Evolutionary conservation across 1,140 invertebrate genomes (phyloP), one percentile per base, ranked within the genome.

Genomic region (Zaprionus capensis): DNA sequence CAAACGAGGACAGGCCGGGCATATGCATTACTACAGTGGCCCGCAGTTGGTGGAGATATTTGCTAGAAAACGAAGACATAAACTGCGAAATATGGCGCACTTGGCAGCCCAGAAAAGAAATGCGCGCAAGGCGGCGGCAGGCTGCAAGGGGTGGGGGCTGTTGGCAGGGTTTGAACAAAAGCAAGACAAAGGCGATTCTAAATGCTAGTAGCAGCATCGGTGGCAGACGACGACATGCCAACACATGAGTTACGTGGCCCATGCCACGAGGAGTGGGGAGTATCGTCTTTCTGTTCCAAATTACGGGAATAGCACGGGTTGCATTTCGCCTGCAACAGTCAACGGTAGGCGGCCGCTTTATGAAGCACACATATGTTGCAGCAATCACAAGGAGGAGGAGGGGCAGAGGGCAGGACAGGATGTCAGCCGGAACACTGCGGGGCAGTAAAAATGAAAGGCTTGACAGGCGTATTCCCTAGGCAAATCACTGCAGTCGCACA

Each of bases 231-330:
- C 49, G 55, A 71, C 66, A 76, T 70, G 59, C 71, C 71, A 73
- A 75, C 67, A 75, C 72, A 71, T 75, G 72, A 70, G 66, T 75
- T 75, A 64, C 38, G 71, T 51, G 57, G 59, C 59, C 65, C 61
- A 28, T 65, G 46, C 82, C 71, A 74, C 82, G 75, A 74, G 68
- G 62, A 24, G 82, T 34, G 82, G 80, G 41, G 41, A 46, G 41
- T 85, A 76, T 66, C 64, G 70, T 63, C 83, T 87, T 88, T 78
- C 81, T 81, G 68, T 79, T 73, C 81, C 83, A 88, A 88, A 88
- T 88, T 90, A 86, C 85, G 81, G 81, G 80, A 85, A 81, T 85
- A 88, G 85, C 85, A 57, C 79, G 79, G 84, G 90, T 85, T 88
- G 85, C 85, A 85, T 81, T 88, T 90, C 63, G 81, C 78, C 80